Base-by-base conservation (phyloP, 2,888 invertebrate species). In the Drosophila paucipuncta region DNA sequence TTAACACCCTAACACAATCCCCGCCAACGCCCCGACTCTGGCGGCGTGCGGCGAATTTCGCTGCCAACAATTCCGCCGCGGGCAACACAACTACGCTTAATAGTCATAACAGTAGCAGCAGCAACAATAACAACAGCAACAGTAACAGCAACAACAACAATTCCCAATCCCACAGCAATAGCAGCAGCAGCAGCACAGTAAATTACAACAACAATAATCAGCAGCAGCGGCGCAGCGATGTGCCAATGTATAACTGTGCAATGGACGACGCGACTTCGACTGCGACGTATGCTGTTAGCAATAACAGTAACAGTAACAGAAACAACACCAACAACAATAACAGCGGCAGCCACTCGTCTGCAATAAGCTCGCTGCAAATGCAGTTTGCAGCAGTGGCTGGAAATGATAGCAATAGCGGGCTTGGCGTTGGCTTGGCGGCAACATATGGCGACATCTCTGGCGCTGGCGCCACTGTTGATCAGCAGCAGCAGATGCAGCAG, bases 241-340 rank as follows among this genome's bases (percentile, higher is more conserved):
- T 93, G 65, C 83, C 92, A 80, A 92, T 93, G 92, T 91, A 88
- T 76, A 91, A 92, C 84, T 93, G 92, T 93, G 92, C 93, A 91
- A 92, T 93, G 87, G 90, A 86, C 62, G 74, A 70, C 37, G 59
- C 81, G 47, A 63, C 73, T 68, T 47, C 80, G 43, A 47, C 78
- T 66, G 53, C 80, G 43, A 47, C 78, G 10, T 78, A 63, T 61
- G 39, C 68, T 71, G 78, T 65, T 74, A 76, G 60, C 69, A 69
- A 37, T 54, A 62, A 39, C 71, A 65, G 58, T 57, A 73, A 61
- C 74, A 76, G 61, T 18, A 64, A 41, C 59, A 78, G 37, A 57
- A 54, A 47, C 66, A 57, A 35, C 13, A 59, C 47, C 33, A 58
- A 39, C 9, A 59, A 59, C 33, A 58, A 30, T 58, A 53, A 33